A percentile compares a stretch with the other conserved stretches of the same genome.
phyloP scores from a whole-genome alignment of 2,797 vertebrate genomes.

The Lepus townsendii region DNA sequence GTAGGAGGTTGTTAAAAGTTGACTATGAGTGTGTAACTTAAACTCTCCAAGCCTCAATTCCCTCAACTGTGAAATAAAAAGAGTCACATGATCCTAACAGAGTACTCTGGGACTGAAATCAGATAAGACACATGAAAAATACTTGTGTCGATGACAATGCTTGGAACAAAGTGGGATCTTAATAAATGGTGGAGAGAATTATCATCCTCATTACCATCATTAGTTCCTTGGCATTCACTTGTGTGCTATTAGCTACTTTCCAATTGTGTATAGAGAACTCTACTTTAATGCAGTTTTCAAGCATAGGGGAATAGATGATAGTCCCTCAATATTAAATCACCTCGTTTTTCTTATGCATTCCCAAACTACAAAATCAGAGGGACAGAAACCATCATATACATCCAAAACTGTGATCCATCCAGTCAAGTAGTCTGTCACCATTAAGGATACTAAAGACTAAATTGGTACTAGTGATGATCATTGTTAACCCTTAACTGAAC shows the following conservation, averaged over 20 bases:
- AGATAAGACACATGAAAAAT: not conserved
- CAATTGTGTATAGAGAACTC: not conserved
- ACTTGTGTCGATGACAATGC: not conserved
- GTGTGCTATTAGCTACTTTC: not conserved
- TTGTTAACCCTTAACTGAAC: not conserved
- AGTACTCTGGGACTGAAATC: not conserved
- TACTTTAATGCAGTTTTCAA: not conserved
- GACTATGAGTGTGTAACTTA: not conserved
- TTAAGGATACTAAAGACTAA: not conserved
- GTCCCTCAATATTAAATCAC: not conserved
- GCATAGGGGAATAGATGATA: not conserved
- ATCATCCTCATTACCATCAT: not conserved
- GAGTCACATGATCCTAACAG: not conserved
- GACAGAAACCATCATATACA: not conserved
- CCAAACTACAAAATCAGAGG: slow-evolving; percentile 6
- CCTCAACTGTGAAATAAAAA: slow-evolving; percentile 15
- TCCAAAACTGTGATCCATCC: not conserved
- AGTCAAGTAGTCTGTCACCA: not conserved
- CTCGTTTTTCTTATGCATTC: slow-evolving; percentile 1
- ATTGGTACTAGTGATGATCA: not conserved
- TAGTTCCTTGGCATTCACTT: not conserved
- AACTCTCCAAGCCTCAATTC: not conserved
- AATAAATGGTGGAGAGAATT: not conserved
- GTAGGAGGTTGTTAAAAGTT: not conserved
- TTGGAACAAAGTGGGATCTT: not conserved